These are phyloP conservation scores for Miniopterus natalensis DNA, from an alignment of 2,113 vertebrate species.

Conservation along the genomic window DNA sequence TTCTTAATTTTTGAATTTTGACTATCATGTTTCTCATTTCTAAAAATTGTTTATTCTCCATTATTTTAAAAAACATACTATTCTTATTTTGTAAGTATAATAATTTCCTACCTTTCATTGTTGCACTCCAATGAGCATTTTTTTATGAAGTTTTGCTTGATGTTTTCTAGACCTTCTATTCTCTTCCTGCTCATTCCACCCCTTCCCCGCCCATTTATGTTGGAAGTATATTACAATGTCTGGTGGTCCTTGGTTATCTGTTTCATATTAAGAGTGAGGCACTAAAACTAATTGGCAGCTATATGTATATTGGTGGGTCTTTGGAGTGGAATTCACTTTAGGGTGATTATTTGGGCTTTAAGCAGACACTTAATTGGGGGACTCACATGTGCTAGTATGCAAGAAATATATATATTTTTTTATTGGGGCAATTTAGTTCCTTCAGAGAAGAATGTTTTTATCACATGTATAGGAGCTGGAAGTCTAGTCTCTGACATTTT, in stretches of 20 bases:
- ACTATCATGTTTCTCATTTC: neutral
- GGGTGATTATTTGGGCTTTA: neutral
- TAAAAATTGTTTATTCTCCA: neutral
- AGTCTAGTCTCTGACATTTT: neutral
- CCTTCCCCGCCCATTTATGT: neutral
- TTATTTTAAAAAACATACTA: neutral
- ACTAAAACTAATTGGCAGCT: neutral
- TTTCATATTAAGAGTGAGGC: neutral
- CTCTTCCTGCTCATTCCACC: neutral
- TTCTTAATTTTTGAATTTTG: neutral
- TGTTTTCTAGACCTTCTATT: neutral
- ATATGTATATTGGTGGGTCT: neutral
- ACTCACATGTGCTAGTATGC: neutral
- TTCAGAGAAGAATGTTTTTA: neutral
- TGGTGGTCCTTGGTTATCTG: neutral
- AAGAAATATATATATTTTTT: neutral
- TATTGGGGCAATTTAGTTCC: neutral
- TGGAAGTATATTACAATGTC: neutral
- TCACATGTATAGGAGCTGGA: neutral
- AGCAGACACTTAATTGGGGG: neutral
- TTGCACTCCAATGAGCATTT: neutral
- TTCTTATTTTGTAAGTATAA: neutral
- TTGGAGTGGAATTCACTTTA: neutral
- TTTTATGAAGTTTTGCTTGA: neutral
- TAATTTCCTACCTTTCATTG: conserved; percentile 6